phyloP scores from a whole-genome alignment of 1,140 invertebrate genomes.

The Halictus rubicundus region DNA sequence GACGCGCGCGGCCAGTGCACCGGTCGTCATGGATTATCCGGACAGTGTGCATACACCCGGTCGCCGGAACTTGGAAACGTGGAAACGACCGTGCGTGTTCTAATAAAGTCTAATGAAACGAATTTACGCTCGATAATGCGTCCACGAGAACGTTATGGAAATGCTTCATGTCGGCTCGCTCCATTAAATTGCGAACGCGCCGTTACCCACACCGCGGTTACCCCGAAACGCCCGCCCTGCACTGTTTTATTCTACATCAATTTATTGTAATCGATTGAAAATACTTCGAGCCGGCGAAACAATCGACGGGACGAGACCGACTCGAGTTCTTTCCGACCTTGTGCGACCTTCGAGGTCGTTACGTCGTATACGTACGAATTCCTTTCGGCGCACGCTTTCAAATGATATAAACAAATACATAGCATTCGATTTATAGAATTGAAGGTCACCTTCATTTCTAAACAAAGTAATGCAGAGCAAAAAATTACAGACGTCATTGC shows the following conservation, averaged over 20 bases:
- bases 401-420: no score
- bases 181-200: conserved; percentile 34
- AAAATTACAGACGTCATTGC: no score
- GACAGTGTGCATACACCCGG: conserved; percentile 9
- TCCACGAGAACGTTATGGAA: conserved; percentile 35
- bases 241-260: conserved; percentile 33
- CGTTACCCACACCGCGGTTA: not conserved
- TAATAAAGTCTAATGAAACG: conserved; percentile 53
- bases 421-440: no score
- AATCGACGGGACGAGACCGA: not conserved
- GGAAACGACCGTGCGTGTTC: conserved; percentile 30
- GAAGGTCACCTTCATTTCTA: no score
- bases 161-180: conserved; percentile 33
- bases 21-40: conserved; percentile 47
- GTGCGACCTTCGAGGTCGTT: no score
- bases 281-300: not conserved
- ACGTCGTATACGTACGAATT: no score
- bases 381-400: no score
- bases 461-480: no score
- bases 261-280: conserved; percentile 40
- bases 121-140: conserved; percentile 49
- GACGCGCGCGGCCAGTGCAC: not conserved
- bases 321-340: no score
- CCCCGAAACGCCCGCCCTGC: not conserved
- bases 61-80: conserved; percentile 28